Evolutionary conservation across 2,797 vertebrate genomes (phyloP).

Genomic region (Coilia nasus): DNA sequence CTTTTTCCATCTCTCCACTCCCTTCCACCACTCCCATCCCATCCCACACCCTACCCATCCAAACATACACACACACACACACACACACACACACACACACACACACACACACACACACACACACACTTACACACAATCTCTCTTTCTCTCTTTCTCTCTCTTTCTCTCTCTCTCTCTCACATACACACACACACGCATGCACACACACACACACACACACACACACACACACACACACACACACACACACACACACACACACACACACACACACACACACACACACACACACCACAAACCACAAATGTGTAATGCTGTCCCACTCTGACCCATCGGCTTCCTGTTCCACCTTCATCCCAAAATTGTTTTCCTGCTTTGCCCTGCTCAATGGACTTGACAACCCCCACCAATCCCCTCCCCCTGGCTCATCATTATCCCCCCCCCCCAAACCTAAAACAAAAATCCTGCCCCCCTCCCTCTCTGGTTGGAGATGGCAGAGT

Average conservation of each 20-base stretch:
- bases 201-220: no score
- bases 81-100: no score
- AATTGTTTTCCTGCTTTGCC: neutral
- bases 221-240: neutral
- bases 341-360: conserved; percentile 26
- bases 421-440: neutral
- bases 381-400: conserved; percentile 7
- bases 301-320: neutral
- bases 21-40: no score
- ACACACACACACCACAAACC: neutral
- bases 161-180: no score
- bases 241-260: conserved; percentile 1
- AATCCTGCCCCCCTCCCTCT: conserved; percentile 37
- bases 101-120: neutral
- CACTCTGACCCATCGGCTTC: neutral
- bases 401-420: conserved; percentile 3
- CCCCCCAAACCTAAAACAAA: neutral
- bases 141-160: no score
- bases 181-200: no score
- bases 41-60: no score
- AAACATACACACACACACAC: no score
- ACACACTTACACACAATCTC: conserved; percentile 5
- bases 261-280: conserved; percentile 8
- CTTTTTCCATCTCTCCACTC: neutral
- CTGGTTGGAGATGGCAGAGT: conserved; percentile 73